Evolutionary conservation across 2,113 vertebrate genomes (phyloP), one percentile per base, ranked within the genome.

Genomic region (Tyrannus savana): DNA sequence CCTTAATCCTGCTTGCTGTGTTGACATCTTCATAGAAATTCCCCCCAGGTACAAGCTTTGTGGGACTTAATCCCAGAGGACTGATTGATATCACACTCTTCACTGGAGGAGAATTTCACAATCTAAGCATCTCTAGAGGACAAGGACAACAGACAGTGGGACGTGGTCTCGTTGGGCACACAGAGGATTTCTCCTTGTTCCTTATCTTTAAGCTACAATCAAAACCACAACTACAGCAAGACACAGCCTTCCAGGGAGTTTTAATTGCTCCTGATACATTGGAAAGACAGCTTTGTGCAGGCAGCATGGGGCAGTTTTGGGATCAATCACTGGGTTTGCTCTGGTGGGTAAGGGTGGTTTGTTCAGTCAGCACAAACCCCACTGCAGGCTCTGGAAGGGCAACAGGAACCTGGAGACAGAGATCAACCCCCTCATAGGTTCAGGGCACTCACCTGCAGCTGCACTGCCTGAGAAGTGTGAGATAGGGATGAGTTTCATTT

Each of bases 401-500:
- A 62, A 7, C 1, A 23, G 21, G 14, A 5, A 11, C 50, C 49
- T 27, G 19, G 27, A 76, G 44, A 3, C 23, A 8, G 28, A 17
- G 14, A 44, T 0, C 24, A 14, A 10, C 7, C 6, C 35, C 53
- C 55, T 3, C 35, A 5, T 19, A 27, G 27, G 7, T 6, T 3
- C 19, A 3, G 49, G 33, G 16, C 21, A 4, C 1, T 3, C n/a
- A 19, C 53, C 46, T 6, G 6, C 49, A 23, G 3, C 55, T 13
- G 3, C 27, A 7, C 1, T 4, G 14, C 3, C 56, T 13, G 39
- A 1, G 31, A 42, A 16, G 30, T 5, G 41, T 0, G 37, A 53
- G 35, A 30, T 0, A 46, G 21, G 14, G 13, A 33, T 3, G 46
- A 89, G 68, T 4, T 63, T 41, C 11, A 11, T 23, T 68, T 19